phyloP scores from a whole-genome alignment of 1,140 invertebrate genomes.

The Hirudo medicinalis region DNA sequence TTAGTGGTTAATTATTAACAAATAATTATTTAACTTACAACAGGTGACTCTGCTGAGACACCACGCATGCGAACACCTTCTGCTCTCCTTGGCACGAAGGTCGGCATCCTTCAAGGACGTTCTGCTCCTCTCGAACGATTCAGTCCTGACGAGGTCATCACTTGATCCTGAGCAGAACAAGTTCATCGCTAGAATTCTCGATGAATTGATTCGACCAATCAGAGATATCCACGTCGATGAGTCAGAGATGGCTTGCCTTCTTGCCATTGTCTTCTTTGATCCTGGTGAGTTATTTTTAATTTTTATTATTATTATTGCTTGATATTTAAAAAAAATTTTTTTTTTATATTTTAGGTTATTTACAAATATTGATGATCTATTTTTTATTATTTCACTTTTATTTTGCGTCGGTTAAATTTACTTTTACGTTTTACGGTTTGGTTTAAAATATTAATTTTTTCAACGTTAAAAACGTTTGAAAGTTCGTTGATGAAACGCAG shows the following conservation, averaged over 20 bases:
- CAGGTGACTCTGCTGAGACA: slow-evolving; percentile 81
- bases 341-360: no score
- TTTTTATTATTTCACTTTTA: no score
- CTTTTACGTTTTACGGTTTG: no score
- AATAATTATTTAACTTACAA: slow-evolving; percentile 16
- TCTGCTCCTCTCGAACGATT: slow-evolving; percentile 83
- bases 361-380: no score
- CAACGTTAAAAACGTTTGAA: not conserved
- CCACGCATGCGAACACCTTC: slow-evolving; percentile 85
- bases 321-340: no score
- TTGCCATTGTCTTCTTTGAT: slow-evolving; percentile 95
- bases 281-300: slow-evolving; percentile 45
- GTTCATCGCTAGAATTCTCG: slow-evolving; percentile 60
- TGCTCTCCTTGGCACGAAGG: slow-evolving; percentile 75
- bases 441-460: not conserved
- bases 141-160: slow-evolving; percentile 56
- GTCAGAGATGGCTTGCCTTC: slow-evolving; percentile 88
- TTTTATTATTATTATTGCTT: no score
- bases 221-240: slow-evolving; percentile 88
- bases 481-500: no score
- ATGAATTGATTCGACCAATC: slow-evolving; percentile 81
- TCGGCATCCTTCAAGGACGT: slow-evolving; percentile 83
- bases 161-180: slow-evolving; percentile 33
- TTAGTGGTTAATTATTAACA: no score
- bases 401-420: no score